phyloP scores from a whole-genome alignment of 2,888 invertebrate genomes.

The Tineola bisselliella region DNA sequence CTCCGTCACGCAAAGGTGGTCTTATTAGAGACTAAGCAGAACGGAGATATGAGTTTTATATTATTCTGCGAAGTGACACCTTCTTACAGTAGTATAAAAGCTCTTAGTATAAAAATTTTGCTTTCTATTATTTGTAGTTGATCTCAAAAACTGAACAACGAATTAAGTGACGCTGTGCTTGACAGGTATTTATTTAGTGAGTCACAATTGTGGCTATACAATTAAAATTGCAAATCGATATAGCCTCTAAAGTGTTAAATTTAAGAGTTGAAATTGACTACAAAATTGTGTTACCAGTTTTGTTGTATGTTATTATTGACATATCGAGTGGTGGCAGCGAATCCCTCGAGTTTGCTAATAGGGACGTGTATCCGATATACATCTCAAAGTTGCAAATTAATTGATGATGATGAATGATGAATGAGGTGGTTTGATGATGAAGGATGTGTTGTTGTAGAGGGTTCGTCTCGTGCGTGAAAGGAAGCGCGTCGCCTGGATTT shows the following conservation, averaged over 20 bases:
- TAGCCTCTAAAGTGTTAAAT: background rate
- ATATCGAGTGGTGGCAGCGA: background rate
- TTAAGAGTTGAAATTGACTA: background rate
- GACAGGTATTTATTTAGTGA: constrained; percentile 1
- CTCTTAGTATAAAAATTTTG: too few species aligned
- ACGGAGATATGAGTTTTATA: too few species aligned
- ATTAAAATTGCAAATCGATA: background rate
- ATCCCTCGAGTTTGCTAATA: too few species aligned
- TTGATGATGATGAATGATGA: too few species aligned
- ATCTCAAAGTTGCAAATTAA: too few species aligned
- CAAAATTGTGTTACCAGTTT: background rate
- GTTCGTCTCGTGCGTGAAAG: constrained; percentile 73
- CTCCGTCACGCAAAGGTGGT: too few species aligned
- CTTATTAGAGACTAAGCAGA: too few species aligned
- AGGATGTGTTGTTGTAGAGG: constrained; percentile 54
- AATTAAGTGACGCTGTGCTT: background rate
- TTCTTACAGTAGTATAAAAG: too few species aligned
- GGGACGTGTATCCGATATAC: too few species aligned
- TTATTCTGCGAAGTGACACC: too few species aligned
- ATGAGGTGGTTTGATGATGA: too few species aligned
- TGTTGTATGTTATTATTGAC: background rate
- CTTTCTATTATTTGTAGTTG: background rate
- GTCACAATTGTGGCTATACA: background rate
- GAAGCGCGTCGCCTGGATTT: constrained; percentile 78
- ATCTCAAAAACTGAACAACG: background rate